Evolutionary conservation across 2,888 invertebrate species (phyloP), one percentile per base, ranked within the genome.

Genomic region (Graphium colonna): DNA sequence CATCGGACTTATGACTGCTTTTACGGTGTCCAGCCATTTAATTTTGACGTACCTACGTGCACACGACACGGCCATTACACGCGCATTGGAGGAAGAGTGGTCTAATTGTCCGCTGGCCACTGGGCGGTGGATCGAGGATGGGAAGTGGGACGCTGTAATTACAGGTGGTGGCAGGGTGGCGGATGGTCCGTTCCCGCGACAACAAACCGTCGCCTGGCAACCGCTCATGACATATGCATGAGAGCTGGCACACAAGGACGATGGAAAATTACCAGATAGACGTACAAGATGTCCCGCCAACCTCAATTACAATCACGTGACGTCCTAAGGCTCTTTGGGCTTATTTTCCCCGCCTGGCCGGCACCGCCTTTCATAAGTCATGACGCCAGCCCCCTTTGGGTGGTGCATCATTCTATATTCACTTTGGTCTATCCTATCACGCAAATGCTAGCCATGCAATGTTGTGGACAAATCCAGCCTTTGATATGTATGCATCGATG

Each of bases 181-280:
- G 76, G 71, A 67, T 76, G 79, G 81, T 74, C 68, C 70, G 75
- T 86, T 87, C 85, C 84, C 86, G 83, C 82, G 87, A 73, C 89
- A 89, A 89, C 89, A 89, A 89, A 88, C 87, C 72, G 88, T 88
- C 79, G 87, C 89, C 58, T 69, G 75, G 89, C 88, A 88, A 89
- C 89, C 75, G 80, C 83, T 89, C 88, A 89, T 89, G 86, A 89
- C 86, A 87, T 87, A 88, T 89, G 88, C 87, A 89, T 89, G 86
- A 87, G 81, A 83, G n/a, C n/a, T n/a, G 76, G 71, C 77, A 85
- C 86, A 84, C 85, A 85, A 85, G 82, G 79, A 82, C 80, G 74
- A 74, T 21, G 21, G 21, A 21, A 21, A 21, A 21, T 21, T 21
- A 21, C 21, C 21, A 21, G 21, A 21, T 21, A 21, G 21, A 21